phyloP scores from a whole-genome alignment of 2,888 invertebrate genomes.

The Hetaerina titia region DNA sequence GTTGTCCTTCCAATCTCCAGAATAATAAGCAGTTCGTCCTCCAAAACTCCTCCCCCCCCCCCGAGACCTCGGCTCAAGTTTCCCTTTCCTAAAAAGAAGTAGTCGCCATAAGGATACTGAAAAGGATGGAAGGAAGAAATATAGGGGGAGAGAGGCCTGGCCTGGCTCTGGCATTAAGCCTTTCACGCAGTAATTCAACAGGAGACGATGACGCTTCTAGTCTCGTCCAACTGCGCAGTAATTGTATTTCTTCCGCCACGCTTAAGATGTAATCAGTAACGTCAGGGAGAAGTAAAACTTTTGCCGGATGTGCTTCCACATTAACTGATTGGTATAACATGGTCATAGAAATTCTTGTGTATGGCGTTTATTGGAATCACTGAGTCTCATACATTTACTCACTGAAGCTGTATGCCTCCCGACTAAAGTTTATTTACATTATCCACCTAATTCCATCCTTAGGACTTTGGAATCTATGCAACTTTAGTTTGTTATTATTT shows the following conservation, averaged over 20 bases:
- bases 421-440: no score
- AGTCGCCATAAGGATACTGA: neutral
- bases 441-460: no score
- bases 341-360: neutral
- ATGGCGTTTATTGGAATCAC: neutral
- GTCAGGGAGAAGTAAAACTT: neutral
- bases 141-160: neutral
- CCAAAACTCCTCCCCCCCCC: neutral
- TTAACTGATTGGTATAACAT: neutral
- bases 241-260: neutral
- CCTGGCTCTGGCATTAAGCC: neutral
- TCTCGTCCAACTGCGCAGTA: slow-evolving; percentile 17
- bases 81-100: neutral
- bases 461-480: no score
- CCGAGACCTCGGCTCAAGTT: neutral
- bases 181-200: neutral
- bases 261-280: neutral
- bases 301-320: neutral
- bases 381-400: neutral
- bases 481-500: no score
- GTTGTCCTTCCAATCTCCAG: neutral
- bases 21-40: neutral
- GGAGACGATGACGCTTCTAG: neutral
- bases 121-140: neutral
- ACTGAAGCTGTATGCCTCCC: no score